phyloP scores from a whole-genome alignment of 1,140 invertebrate genomes.

The Parapsyche elsis region DNA sequence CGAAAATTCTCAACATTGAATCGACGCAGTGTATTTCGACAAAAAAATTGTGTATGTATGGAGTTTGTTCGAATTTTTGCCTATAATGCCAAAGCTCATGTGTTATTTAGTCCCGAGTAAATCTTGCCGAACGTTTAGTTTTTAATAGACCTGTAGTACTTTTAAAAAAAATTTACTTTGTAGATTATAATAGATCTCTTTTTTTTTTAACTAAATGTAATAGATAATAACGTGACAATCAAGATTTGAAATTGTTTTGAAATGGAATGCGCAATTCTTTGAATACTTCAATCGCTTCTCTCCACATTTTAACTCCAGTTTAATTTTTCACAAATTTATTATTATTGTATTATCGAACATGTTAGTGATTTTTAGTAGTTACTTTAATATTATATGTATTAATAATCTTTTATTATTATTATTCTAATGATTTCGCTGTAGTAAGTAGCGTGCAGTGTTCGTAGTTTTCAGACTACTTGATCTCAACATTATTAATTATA shows the following conservation, averaged over 20 bases:
- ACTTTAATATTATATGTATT: no score
- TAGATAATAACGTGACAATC: constrained; percentile 10
- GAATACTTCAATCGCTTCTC: background rate
- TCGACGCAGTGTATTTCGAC: no score
- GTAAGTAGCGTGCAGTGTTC: background rate
- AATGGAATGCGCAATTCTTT: constrained; percentile 22
- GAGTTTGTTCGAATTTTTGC: background rate
- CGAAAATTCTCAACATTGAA: no score
- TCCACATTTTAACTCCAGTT: background rate
- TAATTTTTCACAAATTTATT: background rate
- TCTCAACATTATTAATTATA: constrained; percentile 20
- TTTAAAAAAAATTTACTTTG: background rate
- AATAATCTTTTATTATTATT: no score
- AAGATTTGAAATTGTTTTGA: constrained; percentile 14
- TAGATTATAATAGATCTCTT: background rate
- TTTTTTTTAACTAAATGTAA: background rate
- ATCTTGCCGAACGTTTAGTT: constrained; percentile 14
- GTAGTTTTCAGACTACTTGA: constrained; percentile 22
- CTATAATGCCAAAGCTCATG: constrained; percentile 22
- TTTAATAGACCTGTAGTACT: constrained; percentile 1
- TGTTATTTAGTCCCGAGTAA: constrained; percentile 28
- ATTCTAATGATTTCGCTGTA: background rate
- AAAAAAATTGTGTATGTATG: no score
- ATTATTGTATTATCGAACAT: no score
- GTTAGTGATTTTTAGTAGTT: no score